Evolutionary conservation across 2,888 invertebrate species (phyloP).

Genomic region (Nomada lathburiana): DNA sequence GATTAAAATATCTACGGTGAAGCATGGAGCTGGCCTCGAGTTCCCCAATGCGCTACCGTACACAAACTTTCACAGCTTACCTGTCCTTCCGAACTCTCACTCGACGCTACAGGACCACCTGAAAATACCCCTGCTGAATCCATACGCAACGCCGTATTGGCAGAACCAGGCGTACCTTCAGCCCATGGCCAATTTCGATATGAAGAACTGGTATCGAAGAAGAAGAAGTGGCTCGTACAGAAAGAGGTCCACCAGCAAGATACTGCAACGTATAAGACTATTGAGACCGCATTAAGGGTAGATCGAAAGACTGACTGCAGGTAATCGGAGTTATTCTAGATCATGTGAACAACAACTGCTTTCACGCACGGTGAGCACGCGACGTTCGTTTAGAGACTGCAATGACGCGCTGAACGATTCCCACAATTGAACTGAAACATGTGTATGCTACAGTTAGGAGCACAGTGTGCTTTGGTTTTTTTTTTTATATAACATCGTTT

Average conservation of each 20-base stretch:
- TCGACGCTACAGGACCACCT: constrained; percentile 44
- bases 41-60: constrained; percentile 53
- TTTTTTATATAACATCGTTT: too few relatives aligned
- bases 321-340: constrained; percentile 30
- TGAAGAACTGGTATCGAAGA: constrained; percentile 39
- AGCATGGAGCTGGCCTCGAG: constrained; percentile 27
- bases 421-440: too few relatives aligned
- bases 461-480: too few relatives aligned
- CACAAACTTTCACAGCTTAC: constrained; percentile 32
- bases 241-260: constrained; percentile 36
- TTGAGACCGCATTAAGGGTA: constrained; percentile 38
- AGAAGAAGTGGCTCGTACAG: constrained; percentile 43
- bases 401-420: too few relatives aligned
- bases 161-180: constrained; percentile 37
- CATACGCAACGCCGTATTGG: constrained; percentile 56
- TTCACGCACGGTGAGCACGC: background rate
- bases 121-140: constrained; percentile 56
- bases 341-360: background rate
- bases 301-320: constrained; percentile 28
- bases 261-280: constrained; percentile 33
- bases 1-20: constrained; percentile 64
- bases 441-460: too few relatives aligned
- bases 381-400: too few relatives aligned
- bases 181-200: constrained; percentile 33
- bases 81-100: constrained; percentile 22